Conservation (phyloP, 2,888 invertebrate genomes). For the Bombylius discolor region DNA sequence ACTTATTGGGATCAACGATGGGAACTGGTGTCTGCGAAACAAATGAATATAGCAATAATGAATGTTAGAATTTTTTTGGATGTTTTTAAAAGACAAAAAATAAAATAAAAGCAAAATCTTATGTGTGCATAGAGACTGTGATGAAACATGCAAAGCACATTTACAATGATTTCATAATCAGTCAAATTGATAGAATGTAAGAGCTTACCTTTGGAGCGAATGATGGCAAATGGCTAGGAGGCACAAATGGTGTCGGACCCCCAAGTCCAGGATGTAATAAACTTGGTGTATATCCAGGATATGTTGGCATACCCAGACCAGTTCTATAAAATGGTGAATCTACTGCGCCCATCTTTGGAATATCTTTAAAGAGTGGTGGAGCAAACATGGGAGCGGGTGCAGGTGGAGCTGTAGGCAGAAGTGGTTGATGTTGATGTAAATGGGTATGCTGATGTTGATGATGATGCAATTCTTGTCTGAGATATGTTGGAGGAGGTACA, state of each 20-base stretch:
- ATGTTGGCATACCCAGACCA: conserved; percentile 56
- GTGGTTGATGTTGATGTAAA: conserved; percentile 74
- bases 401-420: conserved; percentile 48
- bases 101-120: not conserved
- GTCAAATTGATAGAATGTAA: conserved; percentile 26
- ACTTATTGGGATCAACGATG: conserved; percentile 49
- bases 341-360: conserved; percentile 67
- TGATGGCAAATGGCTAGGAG: conserved; percentile 72
- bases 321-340: conserved; percentile 69
- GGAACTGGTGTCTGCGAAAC: conserved; percentile 44
- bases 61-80: conserved; percentile 1
- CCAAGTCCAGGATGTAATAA: conserved; percentile 65
- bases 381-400: conserved; percentile 41
- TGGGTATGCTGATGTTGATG: conserved; percentile 89
- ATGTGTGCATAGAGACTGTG: not conserved
- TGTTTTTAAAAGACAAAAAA: not conserved
- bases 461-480: conserved; percentile 81
- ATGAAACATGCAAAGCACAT: not conserved
- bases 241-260: conserved; percentile 73
- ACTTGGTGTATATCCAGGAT: conserved; percentile 64
- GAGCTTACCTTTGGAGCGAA: conserved; percentile 74
- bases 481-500: conserved; percentile 41
- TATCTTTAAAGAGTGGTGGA: conserved; percentile 72
- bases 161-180: not conserved
- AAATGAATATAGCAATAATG: conserved; percentile 29